phyloP scores from a whole-genome alignment of 2,113 vertebrate species.

The Trichechus manatus region DNA sequence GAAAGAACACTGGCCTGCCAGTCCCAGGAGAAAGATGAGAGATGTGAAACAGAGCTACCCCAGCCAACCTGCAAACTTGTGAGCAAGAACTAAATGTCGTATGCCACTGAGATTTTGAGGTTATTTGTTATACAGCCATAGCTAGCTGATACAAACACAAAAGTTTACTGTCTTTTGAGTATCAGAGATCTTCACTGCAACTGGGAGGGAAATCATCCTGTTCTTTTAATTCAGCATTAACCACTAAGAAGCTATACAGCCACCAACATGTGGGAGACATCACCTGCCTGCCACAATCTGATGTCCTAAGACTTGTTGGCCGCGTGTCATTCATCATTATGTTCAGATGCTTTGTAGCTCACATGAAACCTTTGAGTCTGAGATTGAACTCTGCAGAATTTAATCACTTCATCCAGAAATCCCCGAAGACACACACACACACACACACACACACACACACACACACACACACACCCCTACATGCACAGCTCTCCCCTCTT shows the following conservation, averaged over 20 bases:
- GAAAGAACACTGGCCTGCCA: background rate
- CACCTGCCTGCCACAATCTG: background rate
- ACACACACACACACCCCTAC: background rate
- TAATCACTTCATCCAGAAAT: background rate
- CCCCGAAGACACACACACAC: background rate
- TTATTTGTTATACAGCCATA: background rate
- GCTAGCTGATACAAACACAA: background rate
- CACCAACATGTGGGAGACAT: background rate
- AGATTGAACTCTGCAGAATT: slow-evolving; percentile 1
- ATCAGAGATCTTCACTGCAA: background rate
- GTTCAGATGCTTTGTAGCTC: background rate
- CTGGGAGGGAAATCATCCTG: background rate
- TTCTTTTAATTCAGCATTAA: background rate
- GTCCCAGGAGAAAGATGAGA: background rate
- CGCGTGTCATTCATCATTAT: background rate
- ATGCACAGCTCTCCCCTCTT: background rate
- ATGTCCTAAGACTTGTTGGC: background rate
- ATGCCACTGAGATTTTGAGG: background rate
- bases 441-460: too few relatives aligned
- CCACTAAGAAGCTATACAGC: background rate
- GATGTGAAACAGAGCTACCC: background rate
- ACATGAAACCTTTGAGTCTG: slow-evolving; percentile 23
- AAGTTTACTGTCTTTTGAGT: background rate
- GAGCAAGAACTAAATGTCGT: background rate
- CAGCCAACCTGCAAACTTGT: background rate